Base-by-base conservation (phyloP, 2,888 invertebrate genomes). In the Chamaedrilus cognettii region DNA sequence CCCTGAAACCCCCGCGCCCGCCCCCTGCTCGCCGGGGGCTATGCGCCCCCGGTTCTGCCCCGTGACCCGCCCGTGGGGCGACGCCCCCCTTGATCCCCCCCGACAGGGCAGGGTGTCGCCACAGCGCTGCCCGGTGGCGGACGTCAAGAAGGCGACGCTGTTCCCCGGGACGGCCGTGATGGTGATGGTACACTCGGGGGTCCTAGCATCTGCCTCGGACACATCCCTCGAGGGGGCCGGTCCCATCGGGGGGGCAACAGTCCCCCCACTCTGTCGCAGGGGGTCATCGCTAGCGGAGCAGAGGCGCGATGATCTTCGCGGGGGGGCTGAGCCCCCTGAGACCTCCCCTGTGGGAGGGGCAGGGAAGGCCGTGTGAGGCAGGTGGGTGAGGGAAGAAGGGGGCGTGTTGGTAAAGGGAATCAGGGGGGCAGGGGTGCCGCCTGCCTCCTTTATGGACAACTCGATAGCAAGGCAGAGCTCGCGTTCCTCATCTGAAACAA, bases 401-500 rank as follows among this genome's bases (percentile, higher is more conserved):
- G n/a, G n/a, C n/a, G n/a, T n/a, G n/a, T n/a, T n/a, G n/a, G n/a
- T n/a, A n/a, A n/a, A n/a, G n/a, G n/a, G n/a, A n/a, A n/a, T n/a
- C n/a, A n/a, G n/a, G n/a, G 28, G 15, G 5, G 59, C 28, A 57
- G 31, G 28, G 31, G 59, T 7, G n/a, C n/a, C n/a, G n/a, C n/a
- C n/a, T n/a, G n/a, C n/a, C 34, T 86, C 86, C 73, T 87, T 85
- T 56, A 87, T 78, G 49, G 87, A 87, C 34, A 87, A 78, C 74
- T 87, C 86, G 62, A 87, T 87, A 19, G 87, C 87, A 34, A 87
- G 35, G n/a, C 69, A 60, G n/a, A 76, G 65, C 56, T 75, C 74
- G 5, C 66, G 55, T 28, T 75, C 75, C 42, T 75, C 74, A 56
- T 74, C 74, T 75, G 66, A 7, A 68, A 64, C 42, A 42, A 42